These are phyloP conservation scores for Fregata magnificens DNA, from an alignment of 2,113 vertebrate genomes.

Conservation along the genomic window DNA sequence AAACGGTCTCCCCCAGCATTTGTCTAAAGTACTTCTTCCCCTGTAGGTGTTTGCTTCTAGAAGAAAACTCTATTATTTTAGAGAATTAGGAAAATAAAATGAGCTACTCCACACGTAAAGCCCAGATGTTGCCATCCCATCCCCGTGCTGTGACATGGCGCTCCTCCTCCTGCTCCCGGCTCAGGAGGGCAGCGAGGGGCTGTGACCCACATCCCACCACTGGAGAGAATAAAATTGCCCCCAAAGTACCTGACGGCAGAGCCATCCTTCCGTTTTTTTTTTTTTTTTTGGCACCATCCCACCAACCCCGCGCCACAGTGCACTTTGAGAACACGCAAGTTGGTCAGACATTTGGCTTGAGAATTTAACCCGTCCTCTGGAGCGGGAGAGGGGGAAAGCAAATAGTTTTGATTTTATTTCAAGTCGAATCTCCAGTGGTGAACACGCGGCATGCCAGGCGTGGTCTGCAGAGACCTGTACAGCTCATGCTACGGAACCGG, in stretches of 20 bases:
- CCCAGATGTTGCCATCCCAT: background rate
- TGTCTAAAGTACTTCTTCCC: background rate
- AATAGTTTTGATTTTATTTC: background rate
- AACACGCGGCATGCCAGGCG: fast-evolving
- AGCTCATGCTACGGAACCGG: background rate
- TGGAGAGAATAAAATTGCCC: background rate
- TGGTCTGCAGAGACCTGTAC: background rate
- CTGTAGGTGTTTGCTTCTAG: background rate
- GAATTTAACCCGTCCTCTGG: background rate
- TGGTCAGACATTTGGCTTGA: background rate
- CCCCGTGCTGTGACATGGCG: fast-evolving
- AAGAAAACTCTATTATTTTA: background rate
- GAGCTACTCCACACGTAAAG: fast-evolving
- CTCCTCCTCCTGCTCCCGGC: no score
- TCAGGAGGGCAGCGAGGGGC: background rate
- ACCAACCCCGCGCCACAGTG: fast-evolving
- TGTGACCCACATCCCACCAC: fast-evolving
- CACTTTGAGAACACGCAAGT: background rate
- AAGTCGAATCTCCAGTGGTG: background rate
- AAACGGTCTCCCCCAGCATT: background rate
- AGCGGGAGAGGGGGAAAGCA: background rate
- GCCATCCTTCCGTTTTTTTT: background rate
- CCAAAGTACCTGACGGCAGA: fast-evolving
- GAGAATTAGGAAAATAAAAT: background rate
- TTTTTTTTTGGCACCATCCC: background rate